Conservation (phyloP, 2,797 vertebrate genomes). For the Anguilla pacifica region DNA sequence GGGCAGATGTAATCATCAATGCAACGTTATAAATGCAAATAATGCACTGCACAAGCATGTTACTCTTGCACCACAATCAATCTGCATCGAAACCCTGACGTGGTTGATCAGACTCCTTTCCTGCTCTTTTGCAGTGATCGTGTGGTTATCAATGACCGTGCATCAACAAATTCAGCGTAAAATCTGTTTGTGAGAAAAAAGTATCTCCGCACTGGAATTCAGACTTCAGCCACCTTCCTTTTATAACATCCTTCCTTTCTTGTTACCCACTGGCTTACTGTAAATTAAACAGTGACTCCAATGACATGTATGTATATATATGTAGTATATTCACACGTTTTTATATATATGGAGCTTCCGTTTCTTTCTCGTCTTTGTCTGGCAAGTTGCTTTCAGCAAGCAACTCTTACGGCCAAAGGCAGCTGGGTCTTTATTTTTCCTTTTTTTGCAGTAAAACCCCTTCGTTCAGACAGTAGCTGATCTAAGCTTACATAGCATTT, state of each 20-base stretch:
- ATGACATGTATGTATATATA: slow-evolving; percentile 21
- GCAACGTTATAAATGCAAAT: slow-evolving; percentile 23
- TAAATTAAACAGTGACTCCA: slow-evolving; percentile 31
- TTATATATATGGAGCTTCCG: slow-evolving; percentile 41
- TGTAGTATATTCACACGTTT: slow-evolving; percentile 20
- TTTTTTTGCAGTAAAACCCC: slow-evolving; percentile 64
- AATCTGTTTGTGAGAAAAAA: slow-evolving; percentile 30
- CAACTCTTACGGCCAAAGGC: slow-evolving; percentile 61
- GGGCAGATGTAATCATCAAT: neutral
- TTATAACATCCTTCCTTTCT: slow-evolving; percentile 14
- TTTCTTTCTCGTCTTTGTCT: slow-evolving; percentile 41
- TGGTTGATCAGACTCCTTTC: slow-evolving; percentile 53
- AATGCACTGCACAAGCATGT: slow-evolving; percentile 29
- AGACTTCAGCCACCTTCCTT: slow-evolving; percentile 29
- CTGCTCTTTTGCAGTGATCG: slow-evolving; percentile 42
- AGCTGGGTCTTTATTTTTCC: slow-evolving; percentile 48
- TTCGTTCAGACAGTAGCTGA: slow-evolving; percentile 68
- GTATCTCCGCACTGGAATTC: slow-evolving; percentile 27
- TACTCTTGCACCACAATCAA: neutral
- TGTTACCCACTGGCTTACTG: slow-evolving; percentile 25
- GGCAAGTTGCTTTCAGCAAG: slow-evolving; percentile 61
- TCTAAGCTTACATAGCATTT: slow-evolving; percentile 69
- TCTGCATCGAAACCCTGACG: neutral
- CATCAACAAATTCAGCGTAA: slow-evolving; percentile 24
- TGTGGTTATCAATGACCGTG: neutral